Evolutionary conservation across 2,888 invertebrate species (phyloP), one percentile per base, ranked within the genome.

Genomic region (Ceriagrion tenellum): DNA sequence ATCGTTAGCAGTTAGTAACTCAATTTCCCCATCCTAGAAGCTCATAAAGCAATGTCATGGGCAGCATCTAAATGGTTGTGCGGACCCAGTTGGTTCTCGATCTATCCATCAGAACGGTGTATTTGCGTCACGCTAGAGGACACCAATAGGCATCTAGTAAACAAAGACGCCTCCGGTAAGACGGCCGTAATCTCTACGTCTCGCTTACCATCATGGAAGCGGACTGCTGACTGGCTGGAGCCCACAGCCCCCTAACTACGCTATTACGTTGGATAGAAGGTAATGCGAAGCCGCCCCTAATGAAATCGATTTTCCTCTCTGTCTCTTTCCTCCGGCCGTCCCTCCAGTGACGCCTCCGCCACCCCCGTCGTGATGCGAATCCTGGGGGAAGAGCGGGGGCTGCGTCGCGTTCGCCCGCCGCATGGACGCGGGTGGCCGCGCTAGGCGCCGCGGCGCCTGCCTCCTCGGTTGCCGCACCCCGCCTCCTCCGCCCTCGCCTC

Each of bases 401-500:
- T 69, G 93, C 63, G 93, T 69, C 93, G 69, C 69, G 69, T 47
- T 47, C 93, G 93, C 93, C 93, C 93, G 69, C 93, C 93, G 93
- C 93, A 93, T 93, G 93, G 93, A 93, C 93, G 93, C 93, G 40
- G 93, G 93, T 69, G 93, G 93, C 93, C 93, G 93, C 93, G 69
- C 93, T 93, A 93, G 93, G 93, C 93, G 93, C 93, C 93, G 93
- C 47, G 93, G 93, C 93, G 93, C 93, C 93, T 93, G 93, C 69
- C 93, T 93, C 93, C 93, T 93, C 93, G 93, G 93, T 69, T 93
- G 93, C 93, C 93, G 69, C 26, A 63, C 93, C 30, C 93, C 91
- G 91, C 91, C 91, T 26, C 91, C 91, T 0, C 91, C 93, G 93
- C 93, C 93, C 26, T 69, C 93, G 95, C 96, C n/a, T 59, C 96